phyloP scores from a whole-genome alignment of 2,888 invertebrate genomes.

The Amiota mariae region DNA sequence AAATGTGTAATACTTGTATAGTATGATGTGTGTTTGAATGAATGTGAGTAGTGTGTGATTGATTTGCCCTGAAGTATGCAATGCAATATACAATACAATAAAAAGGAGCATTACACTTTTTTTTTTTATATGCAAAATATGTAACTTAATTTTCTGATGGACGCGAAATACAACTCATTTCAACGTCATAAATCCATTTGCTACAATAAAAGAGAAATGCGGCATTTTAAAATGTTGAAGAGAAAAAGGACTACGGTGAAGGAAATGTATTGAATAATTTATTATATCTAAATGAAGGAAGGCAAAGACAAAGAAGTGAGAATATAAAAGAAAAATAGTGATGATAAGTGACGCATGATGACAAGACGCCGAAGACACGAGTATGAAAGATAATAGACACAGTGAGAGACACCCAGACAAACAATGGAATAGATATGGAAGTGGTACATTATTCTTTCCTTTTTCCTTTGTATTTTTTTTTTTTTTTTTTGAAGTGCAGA shows the following conservation, averaged over 20 bases:
- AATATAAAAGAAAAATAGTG: neutral
- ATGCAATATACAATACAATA: no score
- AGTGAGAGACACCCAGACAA: neutral
- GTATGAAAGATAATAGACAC: neutral
- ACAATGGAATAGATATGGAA: neutral
- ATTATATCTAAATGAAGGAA: neutral
- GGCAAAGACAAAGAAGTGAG: neutral
- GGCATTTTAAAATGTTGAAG: neutral
- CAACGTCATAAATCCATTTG: slow-evolving; percentile 11
- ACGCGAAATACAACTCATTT: neutral
- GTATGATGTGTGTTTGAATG: no score
- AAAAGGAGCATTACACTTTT: neutral
- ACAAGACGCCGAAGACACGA: neutral
- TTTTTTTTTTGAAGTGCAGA: neutral
- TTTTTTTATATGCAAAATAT: slow-evolving; percentile 3
- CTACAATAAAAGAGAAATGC: neutral
- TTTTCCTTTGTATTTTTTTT: no score
- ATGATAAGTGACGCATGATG: slow-evolving; percentile 5
- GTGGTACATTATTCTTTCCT: neutral
- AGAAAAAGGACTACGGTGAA: neutral
- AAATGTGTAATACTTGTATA: no score
- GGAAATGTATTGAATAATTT: neutral
- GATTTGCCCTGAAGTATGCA: neutral
- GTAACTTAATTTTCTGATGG: neutral
- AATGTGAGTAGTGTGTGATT: no score